These are phyloP conservation scores for Xestia xanthographa DNA, from an alignment of 2,888 invertebrate species.

Conservation along the genomic window DNA sequence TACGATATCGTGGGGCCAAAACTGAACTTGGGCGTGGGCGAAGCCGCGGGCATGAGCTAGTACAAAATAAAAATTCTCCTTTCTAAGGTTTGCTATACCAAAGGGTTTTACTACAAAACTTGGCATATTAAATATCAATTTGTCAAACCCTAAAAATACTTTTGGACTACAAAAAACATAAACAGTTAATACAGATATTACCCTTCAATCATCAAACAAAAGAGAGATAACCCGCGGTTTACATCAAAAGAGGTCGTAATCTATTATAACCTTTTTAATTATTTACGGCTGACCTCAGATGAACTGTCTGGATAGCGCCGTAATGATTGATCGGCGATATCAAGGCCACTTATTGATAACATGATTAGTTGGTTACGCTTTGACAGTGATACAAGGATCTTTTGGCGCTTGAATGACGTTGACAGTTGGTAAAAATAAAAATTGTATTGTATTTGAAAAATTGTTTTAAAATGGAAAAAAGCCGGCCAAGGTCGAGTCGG, in stretches of 20 bases:
- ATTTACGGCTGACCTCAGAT: slow-evolving; percentile 37
- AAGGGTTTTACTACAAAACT: background rate
- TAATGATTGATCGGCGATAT: slow-evolving; percentile 42
- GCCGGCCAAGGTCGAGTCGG: no score
- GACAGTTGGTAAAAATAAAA: no score
- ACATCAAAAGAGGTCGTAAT: slow-evolving; percentile 40
- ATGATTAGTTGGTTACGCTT: slow-evolving; percentile 47
- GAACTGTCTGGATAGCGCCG: slow-evolving; percentile 26
- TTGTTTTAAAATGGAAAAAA: background rate
- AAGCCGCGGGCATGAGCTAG: no score
- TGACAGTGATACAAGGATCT: background rate
- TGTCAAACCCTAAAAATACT: background rate
- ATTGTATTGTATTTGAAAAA: no score
- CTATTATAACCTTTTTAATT: slow-evolving; percentile 46
- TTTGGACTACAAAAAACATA: slow-evolving; percentile 26
- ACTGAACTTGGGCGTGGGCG: no score
- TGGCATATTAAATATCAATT: slow-evolving; percentile 12
- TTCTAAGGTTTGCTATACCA: no score
- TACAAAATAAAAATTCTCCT: no score
- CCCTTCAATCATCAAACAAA: slow-evolving; percentile 20
- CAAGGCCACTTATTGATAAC: slow-evolving; percentile 32
- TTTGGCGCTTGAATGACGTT: background rate
- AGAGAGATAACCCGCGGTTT: slow-evolving; percentile 40
- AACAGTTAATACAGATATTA: slow-evolving; percentile 16
- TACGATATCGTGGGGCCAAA: no score